Percentiles rank a stretch among this genome's conserved stretches.
phyloP scores from a whole-genome alignment of 2,797 vertebrate genomes.

The Chelmon rostratus region DNA sequence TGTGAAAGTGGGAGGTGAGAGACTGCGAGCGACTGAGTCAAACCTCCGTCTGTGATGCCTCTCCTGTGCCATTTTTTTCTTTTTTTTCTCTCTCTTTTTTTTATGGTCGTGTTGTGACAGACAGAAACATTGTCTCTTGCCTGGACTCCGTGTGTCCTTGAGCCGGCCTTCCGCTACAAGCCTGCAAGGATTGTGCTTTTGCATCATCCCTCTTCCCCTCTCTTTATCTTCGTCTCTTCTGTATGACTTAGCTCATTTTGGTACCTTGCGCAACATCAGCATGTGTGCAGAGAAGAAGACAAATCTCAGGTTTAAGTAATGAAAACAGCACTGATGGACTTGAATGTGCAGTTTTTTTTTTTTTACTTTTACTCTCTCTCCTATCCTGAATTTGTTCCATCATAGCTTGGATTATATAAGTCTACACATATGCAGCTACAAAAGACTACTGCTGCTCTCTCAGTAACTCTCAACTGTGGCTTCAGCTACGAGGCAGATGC shows the following conservation, averaged over 20 bases:
- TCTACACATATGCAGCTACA: conserved; percentile 5
- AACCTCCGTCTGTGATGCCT: conserved; percentile 67
- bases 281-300: background rate
- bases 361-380: background rate
- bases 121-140: conserved; percentile 52
- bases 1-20: conserved; percentile 76
- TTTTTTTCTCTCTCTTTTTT: conserved; percentile 5
- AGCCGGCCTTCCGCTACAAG: conserved; percentile 9
- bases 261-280: conserved; percentile 18
- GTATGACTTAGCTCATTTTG: conserved; percentile 5
- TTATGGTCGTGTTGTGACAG: conserved; percentile 47
- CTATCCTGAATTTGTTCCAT: background rate
- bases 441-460: conserved; percentile 8
- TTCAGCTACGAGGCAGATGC: conserved; percentile 40
- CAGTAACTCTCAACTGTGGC: conserved; percentile 58
- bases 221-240: conserved; percentile 26
- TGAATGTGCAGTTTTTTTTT: background rate
- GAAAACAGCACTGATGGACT: background rate
- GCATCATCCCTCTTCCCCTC: conserved; percentile 5
- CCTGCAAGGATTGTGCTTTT: conserved; percentile 15
- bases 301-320: background rate
- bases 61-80: conserved; percentile 23
- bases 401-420: background rate
- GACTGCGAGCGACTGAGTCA: conserved; percentile 71
- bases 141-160: conserved; percentile 48